phyloP scores from a whole-genome alignment of 2,888 invertebrate genomes.

The Xestia ashworthii region DNA sequence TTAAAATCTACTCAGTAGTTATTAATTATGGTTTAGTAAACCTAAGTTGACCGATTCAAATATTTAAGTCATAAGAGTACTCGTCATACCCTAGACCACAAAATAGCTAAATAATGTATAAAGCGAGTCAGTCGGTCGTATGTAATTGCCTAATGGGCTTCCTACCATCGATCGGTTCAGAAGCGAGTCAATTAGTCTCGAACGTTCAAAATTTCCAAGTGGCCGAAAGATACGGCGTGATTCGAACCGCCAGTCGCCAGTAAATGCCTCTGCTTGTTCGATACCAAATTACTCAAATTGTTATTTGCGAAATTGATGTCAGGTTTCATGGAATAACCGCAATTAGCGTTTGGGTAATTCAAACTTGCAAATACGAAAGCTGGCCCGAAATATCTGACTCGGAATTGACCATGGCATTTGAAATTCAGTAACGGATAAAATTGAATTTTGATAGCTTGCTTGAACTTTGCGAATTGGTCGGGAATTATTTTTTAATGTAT shows the following conservation, averaged over 20 bases:
- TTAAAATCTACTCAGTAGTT: slow-evolving; percentile 22
- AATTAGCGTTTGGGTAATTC: slow-evolving; percentile 72
- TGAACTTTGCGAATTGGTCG: slow-evolving; percentile 44
- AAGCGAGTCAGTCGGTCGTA: slow-evolving; percentile 42
- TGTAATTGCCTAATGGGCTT: slow-evolving; percentile 63
- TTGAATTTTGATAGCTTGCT: slow-evolving; percentile 43
- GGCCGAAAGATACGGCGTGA: slow-evolving; percentile 60
- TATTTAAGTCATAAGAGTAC: slow-evolving; percentile 39
- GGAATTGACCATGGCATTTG: slow-evolving; percentile 56
- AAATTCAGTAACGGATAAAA: slow-evolving; percentile 43
- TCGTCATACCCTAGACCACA: slow-evolving; percentile 24
- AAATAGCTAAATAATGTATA: slow-evolving; percentile 45
- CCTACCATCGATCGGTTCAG: slow-evolving; percentile 58
- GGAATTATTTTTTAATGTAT: slow-evolving; percentile 27
- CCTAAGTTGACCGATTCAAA: slow-evolving; percentile 17
- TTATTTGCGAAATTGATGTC: slow-evolving; percentile 77
- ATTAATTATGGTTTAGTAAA: slow-evolving; percentile 23
- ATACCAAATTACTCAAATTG: slow-evolving; percentile 77
- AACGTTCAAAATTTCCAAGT: slow-evolving; percentile 62
- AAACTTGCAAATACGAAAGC: slow-evolving; percentile 71
- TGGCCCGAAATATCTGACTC: slow-evolving; percentile 54
- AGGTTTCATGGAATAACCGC: slow-evolving; percentile 74
- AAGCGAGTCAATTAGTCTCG: slow-evolving; percentile 62
- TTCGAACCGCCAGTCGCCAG: slow-evolving; percentile 50
- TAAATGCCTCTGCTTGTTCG: slow-evolving; percentile 56